Percentiles rank a stretch among this genome's conserved stretches.
These are phyloP conservation scores for Augiades crinisus DNA, from an alignment of 2,888 invertebrate genomes.

Conservation along the genomic window DNA sequence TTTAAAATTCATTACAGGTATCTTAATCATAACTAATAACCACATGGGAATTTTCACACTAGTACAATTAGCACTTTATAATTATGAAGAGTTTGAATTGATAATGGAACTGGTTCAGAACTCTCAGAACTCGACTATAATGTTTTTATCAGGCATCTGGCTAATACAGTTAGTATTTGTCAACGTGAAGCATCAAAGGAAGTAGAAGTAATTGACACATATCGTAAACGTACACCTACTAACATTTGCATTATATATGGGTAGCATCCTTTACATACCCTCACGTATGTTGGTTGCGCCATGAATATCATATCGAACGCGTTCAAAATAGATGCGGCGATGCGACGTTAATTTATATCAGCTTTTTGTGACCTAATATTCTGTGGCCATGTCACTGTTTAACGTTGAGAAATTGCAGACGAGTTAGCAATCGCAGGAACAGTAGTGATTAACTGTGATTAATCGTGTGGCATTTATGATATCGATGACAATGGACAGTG, in stretches of 20 bases:
- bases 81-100: no score
- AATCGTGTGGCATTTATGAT: neutral
- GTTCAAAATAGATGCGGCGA: conserved; percentile 9
- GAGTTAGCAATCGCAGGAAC: neutral
- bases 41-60: no score
- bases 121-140: no score
- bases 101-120: no score
- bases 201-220: conserved; percentile 33
- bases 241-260: conserved; percentile 29
- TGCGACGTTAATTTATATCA: conserved; percentile 13
- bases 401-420: conserved; percentile 3
- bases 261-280: neutral
- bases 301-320: conserved; percentile 9
- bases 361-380: conserved; percentile 9
- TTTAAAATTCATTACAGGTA: no score
- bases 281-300: conserved; percentile 12
- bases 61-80: no score
- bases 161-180: neutral
- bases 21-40: no score
- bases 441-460: neutral
- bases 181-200: conserved; percentile 20
- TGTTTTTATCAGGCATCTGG: neutral
- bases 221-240: conserved; percentile 29
- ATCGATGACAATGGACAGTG: neutral
- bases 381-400: neutral